Evolutionary conservation across 1,140 invertebrate genomes (phyloP).

Genomic region (Drosophila setifemur): DNA sequence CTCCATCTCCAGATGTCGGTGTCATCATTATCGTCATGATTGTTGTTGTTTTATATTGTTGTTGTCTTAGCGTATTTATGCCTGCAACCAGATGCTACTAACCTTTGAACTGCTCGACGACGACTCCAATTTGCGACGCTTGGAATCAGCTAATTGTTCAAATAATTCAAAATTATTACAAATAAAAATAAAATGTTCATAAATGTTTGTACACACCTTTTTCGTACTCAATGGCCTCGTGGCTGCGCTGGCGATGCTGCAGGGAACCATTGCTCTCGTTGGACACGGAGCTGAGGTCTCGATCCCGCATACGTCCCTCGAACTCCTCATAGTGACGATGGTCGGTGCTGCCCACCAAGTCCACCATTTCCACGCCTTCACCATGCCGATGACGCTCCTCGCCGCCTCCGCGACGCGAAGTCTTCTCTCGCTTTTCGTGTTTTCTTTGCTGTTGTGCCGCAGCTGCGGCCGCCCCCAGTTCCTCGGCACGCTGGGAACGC

Average conservation of each 20-base stretch:
- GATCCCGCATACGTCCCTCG: constrained; percentile 74
- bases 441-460: constrained; percentile 19
- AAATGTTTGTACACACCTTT: constrained; percentile 78
- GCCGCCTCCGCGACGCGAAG: constrained; percentile 37
- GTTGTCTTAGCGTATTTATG: constrained; percentile 76
- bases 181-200: background rate
- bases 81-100: constrained; percentile 85
- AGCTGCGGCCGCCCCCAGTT: constrained; percentile 43
- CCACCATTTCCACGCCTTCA: constrained; percentile 58
- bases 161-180: background rate
- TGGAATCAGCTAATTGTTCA: constrained; percentile 85
- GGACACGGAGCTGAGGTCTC: constrained; percentile 81
- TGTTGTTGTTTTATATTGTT: constrained; percentile 32
- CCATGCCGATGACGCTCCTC: constrained; percentile 60
- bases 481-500: constrained; percentile 53
- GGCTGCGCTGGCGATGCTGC: constrained; percentile 79
- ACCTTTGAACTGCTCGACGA: constrained; percentile 88
- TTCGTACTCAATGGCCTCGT: constrained; percentile 83
- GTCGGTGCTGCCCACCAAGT: constrained; percentile 40
- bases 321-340: constrained; percentile 72
- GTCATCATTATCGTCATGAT: constrained; percentile 13
- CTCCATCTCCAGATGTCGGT: constrained; percentile 4
- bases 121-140: constrained; percentile 91
- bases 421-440: constrained; percentile 55
- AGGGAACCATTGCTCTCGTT: constrained; percentile 82